A percentile compares a stretch with the other conserved stretches of the same genome.
phyloP scores from a whole-genome alignment of 2,113 vertebrate species.

The Hirundichthys speculiger region DNA sequence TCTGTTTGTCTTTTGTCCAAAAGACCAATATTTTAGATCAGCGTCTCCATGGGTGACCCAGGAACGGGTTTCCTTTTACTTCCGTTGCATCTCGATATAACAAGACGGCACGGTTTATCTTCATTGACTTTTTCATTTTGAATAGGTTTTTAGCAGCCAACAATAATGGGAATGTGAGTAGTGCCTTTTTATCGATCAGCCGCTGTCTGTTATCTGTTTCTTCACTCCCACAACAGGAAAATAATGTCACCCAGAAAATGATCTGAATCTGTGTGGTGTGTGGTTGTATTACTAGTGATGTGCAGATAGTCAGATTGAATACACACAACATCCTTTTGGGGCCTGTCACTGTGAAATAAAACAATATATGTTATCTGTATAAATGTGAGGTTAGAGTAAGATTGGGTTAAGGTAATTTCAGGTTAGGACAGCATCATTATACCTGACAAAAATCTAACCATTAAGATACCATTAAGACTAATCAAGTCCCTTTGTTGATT shows the following conservation, averaged over 20 bases:
- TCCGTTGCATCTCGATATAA: not conserved
- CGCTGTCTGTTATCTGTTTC: conserved; percentile 2
- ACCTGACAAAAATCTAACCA: not conserved
- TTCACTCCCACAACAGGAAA: not conserved
- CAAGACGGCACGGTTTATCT: conserved; percentile 5
- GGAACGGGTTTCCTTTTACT: conserved; percentile 3
- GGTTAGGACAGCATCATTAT: not conserved
- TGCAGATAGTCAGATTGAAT: not conserved
- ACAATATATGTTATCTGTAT: no score
- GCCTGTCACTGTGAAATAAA: no score
- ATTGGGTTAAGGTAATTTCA: not conserved
- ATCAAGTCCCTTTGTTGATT: conserved; percentile 9
- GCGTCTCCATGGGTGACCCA: not conserved
- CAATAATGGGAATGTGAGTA: not conserved
- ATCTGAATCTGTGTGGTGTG: not conserved
- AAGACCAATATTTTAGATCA: not conserved
- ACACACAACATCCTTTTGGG: no score
- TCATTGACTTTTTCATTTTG: not conserved
- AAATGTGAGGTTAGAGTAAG: not conserved
- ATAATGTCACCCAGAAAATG: not conserved
- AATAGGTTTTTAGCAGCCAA: conserved; percentile 8
- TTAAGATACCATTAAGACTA: conserved; percentile 9
- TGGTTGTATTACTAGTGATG: not conserved
- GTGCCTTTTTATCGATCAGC: conserved; percentile 1
- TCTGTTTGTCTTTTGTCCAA: not conserved